Conservation (phyloP, 2,113 vertebrate genomes). For the Bolborhynchus lineola region DNA sequence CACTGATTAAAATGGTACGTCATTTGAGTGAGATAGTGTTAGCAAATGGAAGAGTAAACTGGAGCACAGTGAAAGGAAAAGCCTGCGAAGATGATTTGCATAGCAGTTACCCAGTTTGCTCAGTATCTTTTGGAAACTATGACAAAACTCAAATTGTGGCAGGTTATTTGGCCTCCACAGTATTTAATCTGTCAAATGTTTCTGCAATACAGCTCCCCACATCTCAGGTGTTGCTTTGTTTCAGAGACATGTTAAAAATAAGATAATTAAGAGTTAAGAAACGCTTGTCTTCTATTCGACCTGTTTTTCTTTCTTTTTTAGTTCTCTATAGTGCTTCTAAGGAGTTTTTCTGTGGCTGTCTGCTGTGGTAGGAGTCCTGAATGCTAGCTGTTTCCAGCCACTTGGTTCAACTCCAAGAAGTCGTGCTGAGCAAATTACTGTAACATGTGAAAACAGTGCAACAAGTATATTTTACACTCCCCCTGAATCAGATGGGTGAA, state of each 20-base stretch:
- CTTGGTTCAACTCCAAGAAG: conserved; percentile 28
- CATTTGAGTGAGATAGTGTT: not conserved
- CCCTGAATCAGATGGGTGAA: not conserved
- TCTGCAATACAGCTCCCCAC: not conserved
- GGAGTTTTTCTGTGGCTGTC: not conserved
- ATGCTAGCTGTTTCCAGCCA: not conserved
- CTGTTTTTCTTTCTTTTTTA: not conserved
- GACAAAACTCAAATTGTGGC: not conserved
- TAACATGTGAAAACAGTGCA: not conserved
- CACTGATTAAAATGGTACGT: not conserved
- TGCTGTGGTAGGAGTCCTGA: not conserved
- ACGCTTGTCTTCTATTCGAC: not conserved
- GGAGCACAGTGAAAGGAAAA: not conserved
- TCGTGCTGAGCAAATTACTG: conserved; percentile 18
- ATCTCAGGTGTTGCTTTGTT: not conserved
- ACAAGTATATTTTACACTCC: conserved; percentile 43
- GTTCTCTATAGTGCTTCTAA: not conserved
- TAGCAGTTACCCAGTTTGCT: not conserved
- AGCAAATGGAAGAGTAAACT: not conserved
- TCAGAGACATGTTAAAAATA: not conserved
- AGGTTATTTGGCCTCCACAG: not conserved
- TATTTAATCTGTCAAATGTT: not conserved
- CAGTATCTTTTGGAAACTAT: not conserved
- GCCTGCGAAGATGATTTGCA: not conserved
- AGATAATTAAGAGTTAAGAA: not conserved